Evolutionary conservation across 92 coral and sea anemone species (phyloP), one percentile per base, ranked within the genome.

Genomic region (Meandrina meandrites): DNA sequence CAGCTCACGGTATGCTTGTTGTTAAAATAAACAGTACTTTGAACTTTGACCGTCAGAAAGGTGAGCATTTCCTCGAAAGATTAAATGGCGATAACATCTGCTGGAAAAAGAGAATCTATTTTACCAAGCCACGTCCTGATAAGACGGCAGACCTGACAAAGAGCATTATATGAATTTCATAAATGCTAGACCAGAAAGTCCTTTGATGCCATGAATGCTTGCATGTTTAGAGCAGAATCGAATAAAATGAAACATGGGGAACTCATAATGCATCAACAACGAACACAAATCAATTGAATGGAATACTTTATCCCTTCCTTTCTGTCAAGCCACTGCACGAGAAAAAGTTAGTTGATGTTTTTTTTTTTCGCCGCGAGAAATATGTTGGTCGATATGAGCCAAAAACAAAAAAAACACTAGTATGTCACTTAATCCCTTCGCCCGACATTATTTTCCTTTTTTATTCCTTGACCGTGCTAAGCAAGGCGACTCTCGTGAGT

Each of bases 31-130:
- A 34, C 78, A 73, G 69, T 13, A 73, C 35, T 34, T 73, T 73
- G 78, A 35, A 73, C 78, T 73, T 73, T 73, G 78, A 36, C 78
- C 78, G 51, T 35, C 35, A 18, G 48, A 73, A 18, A 4, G 19
- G 78, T 13, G 24, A 73, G 78, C n/a, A 73, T 35, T 17, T 19
- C 35, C 76, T 71, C 42, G 15, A 37, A 71, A 73, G 78, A 73
- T 73, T 40, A 35, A 73, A 71, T 71, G 24, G 24, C 12, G 47
- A 71, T 71, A 71, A 32, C 76, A 71, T 71, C 45, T 73, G 78
- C 11, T 37, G 48, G 14, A 73, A 6, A 35, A 37, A 19, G 2
- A 36, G 15, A 2, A 2, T 17, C 0, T 40, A 17, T 40, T 18
- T 19, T 35, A 36, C 50, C 24, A 73, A 22, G 3, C 2, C 50